Evolutionary conservation across 2,113 vertebrate species (phyloP), one percentile per base, ranked within the genome.

Genomic region (Callipepla squamata): DNA sequence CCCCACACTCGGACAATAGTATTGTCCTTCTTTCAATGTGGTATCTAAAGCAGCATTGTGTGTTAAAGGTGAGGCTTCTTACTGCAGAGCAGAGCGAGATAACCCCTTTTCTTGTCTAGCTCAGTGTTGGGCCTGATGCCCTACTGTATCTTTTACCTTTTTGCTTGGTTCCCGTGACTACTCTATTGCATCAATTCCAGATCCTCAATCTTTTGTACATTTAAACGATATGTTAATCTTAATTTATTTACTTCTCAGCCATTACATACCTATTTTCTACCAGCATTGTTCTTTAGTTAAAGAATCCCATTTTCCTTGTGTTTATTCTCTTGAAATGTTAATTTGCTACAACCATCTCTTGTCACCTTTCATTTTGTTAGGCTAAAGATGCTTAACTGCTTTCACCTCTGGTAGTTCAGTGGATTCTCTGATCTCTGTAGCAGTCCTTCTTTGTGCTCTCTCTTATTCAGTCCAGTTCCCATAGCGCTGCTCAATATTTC

Each of bases 131-230:
- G 32, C 30, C 55, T 57, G 30, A 12, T 57, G 55, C 18, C 30
- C 30, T 32, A n/a, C 30, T 32, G 32, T 20, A 57, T 20, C 30
- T 32, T n/a, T 12, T 4, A 32, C 18, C 30, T 19, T 20, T 80
- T 67, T 51, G 7, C 26, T 80, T 93, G 48, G 11, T 5, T 77
- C 6, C 19, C 50, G 4, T 70, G 34, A 38, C 16, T 42, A 30
- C 5, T 6, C 8, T 59, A n/a, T 4, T 7, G 40, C 50, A 7
- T 59, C 15, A 47, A 23, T 38, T 86, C 23, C 47, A 67, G 13
- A 58, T 2, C 1, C 7, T 22, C 0, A 0, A 22, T 59, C 36
- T 66, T 74, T 32, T 65, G 5, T 72, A 66, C 28, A 26, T 48
- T 34, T 12, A 57, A 70, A 62, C 23, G 20, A 3, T 7, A 12